Conservation (phyloP, 2,888 invertebrate species). For the Caenorhabditis imperialis region DNA sequence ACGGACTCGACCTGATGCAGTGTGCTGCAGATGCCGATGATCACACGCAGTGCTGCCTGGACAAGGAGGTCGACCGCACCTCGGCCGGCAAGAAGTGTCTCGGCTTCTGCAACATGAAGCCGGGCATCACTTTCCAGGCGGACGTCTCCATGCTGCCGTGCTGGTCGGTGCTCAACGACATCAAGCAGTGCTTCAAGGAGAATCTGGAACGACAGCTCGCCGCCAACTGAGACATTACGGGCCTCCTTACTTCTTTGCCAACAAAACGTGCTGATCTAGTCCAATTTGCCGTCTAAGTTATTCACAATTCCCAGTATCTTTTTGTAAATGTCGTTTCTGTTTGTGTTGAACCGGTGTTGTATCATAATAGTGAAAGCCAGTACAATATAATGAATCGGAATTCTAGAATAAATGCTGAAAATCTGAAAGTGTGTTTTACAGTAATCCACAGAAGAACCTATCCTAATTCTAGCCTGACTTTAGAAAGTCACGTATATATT, state of each 20-base stretch:
- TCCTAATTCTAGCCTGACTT: too few relatives aligned
- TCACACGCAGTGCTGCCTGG: slow-evolving; percentile 72
- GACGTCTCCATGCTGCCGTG: slow-evolving; percentile 74
- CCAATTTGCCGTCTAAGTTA: slow-evolving; percentile 39
- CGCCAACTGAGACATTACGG: slow-evolving; percentile 14
- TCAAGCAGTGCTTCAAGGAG: slow-evolving; percentile 74
- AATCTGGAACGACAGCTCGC: slow-evolving; percentile 61
- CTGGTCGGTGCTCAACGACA: slow-evolving; percentile 74
- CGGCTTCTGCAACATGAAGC: slow-evolving; percentile 76
- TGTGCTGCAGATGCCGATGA: slow-evolving; percentile 75
- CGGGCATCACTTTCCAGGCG: slow-evolving; percentile 75
- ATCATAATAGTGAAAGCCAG: slow-evolving; percentile 25
- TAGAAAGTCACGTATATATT: too few relatives aligned
- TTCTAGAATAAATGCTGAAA: too few relatives aligned
- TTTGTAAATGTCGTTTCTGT: slow-evolving; percentile 14
- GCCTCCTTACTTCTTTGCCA: slow-evolving; percentile 19
- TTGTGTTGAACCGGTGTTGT: slow-evolving; percentile 52
- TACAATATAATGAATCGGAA: slow-evolving; percentile 31
- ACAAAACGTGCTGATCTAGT: slow-evolving; percentile 36
- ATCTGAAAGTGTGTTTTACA: too few relatives aligned
- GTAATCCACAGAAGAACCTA: too few relatives aligned
- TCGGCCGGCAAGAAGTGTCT: slow-evolving; percentile 75
- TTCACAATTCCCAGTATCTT: slow-evolving; percentile 8
- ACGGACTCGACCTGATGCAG: slow-evolving; percentile 71
- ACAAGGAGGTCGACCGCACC: slow-evolving; percentile 63